Percentiles rank a stretch among this genome's conserved stretches.
phyloP scores from a whole-genome alignment of 2,113 vertebrate genomes.

The Pseudopodoces humilis region DNA sequence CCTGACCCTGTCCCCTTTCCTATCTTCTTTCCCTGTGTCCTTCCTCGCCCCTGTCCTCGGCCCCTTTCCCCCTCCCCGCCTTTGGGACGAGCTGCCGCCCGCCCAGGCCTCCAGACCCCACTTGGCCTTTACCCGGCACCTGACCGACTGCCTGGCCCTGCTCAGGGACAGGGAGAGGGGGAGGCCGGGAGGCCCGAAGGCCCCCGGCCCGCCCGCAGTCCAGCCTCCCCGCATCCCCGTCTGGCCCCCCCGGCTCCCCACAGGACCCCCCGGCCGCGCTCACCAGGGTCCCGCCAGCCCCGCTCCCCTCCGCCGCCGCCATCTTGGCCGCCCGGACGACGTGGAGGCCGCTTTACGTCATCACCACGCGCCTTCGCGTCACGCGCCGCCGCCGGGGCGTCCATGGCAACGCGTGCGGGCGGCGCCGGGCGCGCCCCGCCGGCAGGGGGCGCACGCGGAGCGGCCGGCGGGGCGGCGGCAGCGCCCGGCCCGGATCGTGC shows the following conservation, averaged over 20 bases:
- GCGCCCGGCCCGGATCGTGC: not conserved
- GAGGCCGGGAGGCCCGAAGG: too few species aligned
- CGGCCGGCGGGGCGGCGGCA: not conserved
- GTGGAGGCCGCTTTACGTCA: not conserved
- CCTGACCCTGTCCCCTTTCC: too few species aligned
- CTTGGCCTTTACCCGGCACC: not conserved
- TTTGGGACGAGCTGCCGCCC: not conserved
- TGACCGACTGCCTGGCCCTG: not conserved
- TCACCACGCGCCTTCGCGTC: not conserved
- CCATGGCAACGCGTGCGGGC: not conserved
- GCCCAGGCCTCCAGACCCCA: not conserved
- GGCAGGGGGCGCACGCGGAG: not conserved
- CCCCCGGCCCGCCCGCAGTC: too few species aligned
- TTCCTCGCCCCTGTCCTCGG: not conserved
- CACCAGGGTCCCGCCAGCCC: not conserved
- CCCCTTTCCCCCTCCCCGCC: too few species aligned
- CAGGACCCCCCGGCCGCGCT: not conserved
- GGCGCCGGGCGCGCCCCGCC: too few species aligned
- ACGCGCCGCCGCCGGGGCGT: not conserved
- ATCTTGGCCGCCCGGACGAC: not conserved
- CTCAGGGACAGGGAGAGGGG: too few species aligned
- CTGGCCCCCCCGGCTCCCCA: rapidly evolving
- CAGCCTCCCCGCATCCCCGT: too few species aligned
- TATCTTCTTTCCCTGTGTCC: too few species aligned
- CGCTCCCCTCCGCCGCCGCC: not conserved